Conservation (phyloP, 2,888 invertebrate species). For the Theretra japonica region DNA sequence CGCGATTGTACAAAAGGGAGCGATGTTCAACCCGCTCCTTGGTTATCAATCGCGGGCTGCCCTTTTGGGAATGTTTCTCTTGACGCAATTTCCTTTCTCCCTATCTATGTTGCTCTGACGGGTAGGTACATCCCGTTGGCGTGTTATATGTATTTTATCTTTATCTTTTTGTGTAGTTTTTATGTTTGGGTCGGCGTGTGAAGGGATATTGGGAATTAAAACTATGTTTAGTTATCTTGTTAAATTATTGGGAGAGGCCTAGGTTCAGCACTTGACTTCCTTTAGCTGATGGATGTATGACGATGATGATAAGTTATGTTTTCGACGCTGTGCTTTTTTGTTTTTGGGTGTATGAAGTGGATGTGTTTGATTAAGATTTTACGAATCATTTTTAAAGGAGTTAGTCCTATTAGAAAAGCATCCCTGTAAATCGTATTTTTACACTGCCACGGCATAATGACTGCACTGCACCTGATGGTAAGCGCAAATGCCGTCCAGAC, state of each 20-base stretch:
- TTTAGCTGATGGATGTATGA: no score
- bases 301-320: no score
- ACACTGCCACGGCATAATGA: no score
- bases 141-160: conserved; percentile 11
- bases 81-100: conserved; percentile 30
- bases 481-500: no score
- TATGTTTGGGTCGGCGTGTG: neutral
- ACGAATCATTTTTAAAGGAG: no score
- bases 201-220: neutral
- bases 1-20: conserved; percentile 1
- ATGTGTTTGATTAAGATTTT: no score
- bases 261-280: no score
- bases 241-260: no score
- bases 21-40: neutral
- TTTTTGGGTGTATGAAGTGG: neutral
- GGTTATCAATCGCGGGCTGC: conserved; percentile 28
- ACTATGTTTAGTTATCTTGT: neutral
- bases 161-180: neutral
- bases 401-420: no score
- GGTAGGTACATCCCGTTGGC: conserved; percentile 1
- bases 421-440: no score
- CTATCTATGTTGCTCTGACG: conserved; percentile 3
- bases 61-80: conserved; percentile 25
- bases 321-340: neutral
- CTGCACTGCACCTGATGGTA: no score